Base-by-base conservation (phyloP, 1,140 invertebrate species). In the Drosophila bipectinata region DNA sequence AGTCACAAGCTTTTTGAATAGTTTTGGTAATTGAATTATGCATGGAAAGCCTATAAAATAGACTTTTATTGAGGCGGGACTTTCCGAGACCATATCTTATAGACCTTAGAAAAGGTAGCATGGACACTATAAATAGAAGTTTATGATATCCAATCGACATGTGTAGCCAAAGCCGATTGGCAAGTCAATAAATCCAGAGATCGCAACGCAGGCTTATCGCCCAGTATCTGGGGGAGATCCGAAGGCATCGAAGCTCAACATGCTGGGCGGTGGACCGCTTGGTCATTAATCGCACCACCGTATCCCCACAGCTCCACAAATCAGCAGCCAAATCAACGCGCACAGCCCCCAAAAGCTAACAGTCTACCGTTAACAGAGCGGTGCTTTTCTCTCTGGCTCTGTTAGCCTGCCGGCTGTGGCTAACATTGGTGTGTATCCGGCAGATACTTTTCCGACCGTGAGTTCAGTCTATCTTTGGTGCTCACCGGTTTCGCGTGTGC, bases 401-500 rank as follows among this genome's bases (percentile, higher is more conserved):
- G 77, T 81, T 73, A 71, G n/a, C 39, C 44, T 41, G 39, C 77
- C 63, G 76, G 67, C 49, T 37, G 45, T 44, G 8, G 37, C 72
- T 73, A 67, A 71, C 80, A 69, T 71, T 63, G 37, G 63, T 87
- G 83, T 88, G 79, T 87, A 88, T 87, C 78, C 75, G 66, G 45
- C 67, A 51, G 52, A 71, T 68, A 58, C 63, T 60, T 56, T 72
- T 85, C 60, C 69, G 72, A 61, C 28, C 49, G 76, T 74, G 60
- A 75, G 69, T 83, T 89, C 60, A 87, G 83, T 77, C 79, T 77
- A 68, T 66, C 48, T 10, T 67, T 72, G 82, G 82, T 85, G 82
- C 82, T 85, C 72, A 79, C 67, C 84, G 83, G 60, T 52, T 62
- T 66, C 63, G 77, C 60, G 67, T 34, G 26, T 53, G 73, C 57